Evolutionary conservation across 1,140 invertebrate genomes (phyloP).

Genomic region (Solenopsis fugax): DNA sequence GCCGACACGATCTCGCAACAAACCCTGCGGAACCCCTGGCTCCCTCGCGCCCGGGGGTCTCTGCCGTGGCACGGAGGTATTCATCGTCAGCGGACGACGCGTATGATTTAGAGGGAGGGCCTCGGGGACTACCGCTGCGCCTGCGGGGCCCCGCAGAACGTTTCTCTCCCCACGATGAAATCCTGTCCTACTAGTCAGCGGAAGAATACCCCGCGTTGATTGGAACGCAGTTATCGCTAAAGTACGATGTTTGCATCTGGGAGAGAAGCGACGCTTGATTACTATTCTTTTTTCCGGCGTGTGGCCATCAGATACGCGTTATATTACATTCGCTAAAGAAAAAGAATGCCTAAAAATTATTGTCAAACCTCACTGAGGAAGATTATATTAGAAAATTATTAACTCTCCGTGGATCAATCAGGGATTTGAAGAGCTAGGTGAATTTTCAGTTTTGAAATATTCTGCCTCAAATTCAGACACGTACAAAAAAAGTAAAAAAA

Average conservation of each 20-base stretch:
- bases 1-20: constrained; percentile 46
- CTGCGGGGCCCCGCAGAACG: background rate
- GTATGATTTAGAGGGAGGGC: constrained; percentile 68
- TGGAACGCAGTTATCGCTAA: constrained; percentile 26
- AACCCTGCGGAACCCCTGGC: constrained; percentile 40
- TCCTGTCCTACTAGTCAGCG: background rate
- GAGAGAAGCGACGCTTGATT: constrained; percentile 7
- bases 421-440: no score
- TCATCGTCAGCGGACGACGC: constrained; percentile 52
- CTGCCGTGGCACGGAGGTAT: constrained; percentile 31
- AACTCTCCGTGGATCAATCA: no score
- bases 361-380: background rate
- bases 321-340: background rate
- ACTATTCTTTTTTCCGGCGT: constrained; percentile 22
- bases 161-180: constrained; percentile 13
- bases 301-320: background rate
- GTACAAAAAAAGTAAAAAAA: no score
- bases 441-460: no score
- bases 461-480: no score
- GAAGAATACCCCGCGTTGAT: constrained; percentile 41
- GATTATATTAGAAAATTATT: background rate
- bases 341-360: background rate
- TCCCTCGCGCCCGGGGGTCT: constrained; percentile 47
- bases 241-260: constrained; percentile 4
- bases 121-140: constrained; percentile 39